These are phyloP conservation scores for Rotaria macrura DNA, from an alignment of 2,888 invertebrate species.

Conservation along the genomic window DNA sequence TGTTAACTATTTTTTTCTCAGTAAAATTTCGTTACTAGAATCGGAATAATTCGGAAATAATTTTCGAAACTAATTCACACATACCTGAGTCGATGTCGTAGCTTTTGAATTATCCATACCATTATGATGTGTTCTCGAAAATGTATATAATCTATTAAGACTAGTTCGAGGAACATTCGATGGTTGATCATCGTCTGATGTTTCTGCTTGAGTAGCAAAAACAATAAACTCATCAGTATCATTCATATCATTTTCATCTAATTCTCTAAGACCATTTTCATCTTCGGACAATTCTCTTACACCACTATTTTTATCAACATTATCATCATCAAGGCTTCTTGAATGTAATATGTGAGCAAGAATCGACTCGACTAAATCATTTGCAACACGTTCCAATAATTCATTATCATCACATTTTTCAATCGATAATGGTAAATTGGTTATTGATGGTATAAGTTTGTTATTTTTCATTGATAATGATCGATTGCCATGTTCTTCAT, in stretches of 20 bases:
- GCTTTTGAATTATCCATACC: not conserved
- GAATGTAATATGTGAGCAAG: not conserved
- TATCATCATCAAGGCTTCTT: not conserved
- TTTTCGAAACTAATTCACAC: not conserved
- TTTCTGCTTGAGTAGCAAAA: not conserved
- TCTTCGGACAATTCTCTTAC: not conserved
- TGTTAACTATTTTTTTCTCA: not conserved
- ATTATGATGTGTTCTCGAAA: not conserved
- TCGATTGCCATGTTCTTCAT: not conserved
- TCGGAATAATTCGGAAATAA: not conserved
- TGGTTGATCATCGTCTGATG: not conserved
- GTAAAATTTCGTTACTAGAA: not conserved
- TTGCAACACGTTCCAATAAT: not conserved
- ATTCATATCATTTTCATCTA: slow-evolving; percentile 3
- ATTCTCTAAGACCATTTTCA: not conserved
- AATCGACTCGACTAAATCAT: not conserved
- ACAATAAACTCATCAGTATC: not conserved
- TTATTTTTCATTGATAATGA: not conserved
- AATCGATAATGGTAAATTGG: not conserved
- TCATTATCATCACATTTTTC: not conserved
- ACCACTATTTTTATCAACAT: not conserved
- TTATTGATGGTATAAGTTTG: not conserved
- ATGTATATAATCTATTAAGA: not conserved
- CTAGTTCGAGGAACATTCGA: not conserved
- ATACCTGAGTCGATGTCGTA: not conserved